Conservation (phyloP, 2,888 invertebrate genomes). For the Eupithecia centaureata region DNA sequence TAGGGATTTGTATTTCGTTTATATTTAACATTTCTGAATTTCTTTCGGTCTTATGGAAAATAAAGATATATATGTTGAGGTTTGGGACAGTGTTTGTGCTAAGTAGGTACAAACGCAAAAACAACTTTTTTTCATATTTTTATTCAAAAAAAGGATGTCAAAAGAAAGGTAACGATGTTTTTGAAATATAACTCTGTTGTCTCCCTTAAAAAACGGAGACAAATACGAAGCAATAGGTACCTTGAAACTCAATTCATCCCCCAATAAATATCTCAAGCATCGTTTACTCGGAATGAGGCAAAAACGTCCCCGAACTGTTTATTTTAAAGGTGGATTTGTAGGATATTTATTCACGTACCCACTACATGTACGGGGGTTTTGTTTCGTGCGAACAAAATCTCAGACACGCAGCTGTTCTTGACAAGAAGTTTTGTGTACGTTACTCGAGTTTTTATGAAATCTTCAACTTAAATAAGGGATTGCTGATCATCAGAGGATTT, state of each 20-base stretch:
- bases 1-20: neutral
- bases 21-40: neutral
- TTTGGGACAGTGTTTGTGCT: neutral
- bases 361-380: conserved; percentile 53
- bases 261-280: conserved; percentile 82
- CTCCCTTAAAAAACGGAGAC: conserved; percentile 53
- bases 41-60: neutral
- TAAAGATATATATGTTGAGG: neutral
- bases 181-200: neutral
- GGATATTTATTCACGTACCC: conserved; percentile 76
- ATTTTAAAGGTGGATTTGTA: conserved; percentile 82
- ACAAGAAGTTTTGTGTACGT: conserved; percentile 39
- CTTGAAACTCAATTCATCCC: conserved; percentile 78
- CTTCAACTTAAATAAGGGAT: neutral
- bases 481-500: neutral
- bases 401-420: conserved; percentile 42
- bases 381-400: conserved; percentile 46
- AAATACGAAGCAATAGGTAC: conserved; percentile 68
- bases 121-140: neutral
- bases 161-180: neutral
- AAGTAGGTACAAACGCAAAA: neutral
- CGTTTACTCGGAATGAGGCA: conserved; percentile 80
- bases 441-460: neutral
- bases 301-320: conserved; percentile 80
- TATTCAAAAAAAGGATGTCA: neutral